Evolutionary conservation across 2,113 vertebrate species (phyloP).

Genomic region (Microtus montanus): DNA sequence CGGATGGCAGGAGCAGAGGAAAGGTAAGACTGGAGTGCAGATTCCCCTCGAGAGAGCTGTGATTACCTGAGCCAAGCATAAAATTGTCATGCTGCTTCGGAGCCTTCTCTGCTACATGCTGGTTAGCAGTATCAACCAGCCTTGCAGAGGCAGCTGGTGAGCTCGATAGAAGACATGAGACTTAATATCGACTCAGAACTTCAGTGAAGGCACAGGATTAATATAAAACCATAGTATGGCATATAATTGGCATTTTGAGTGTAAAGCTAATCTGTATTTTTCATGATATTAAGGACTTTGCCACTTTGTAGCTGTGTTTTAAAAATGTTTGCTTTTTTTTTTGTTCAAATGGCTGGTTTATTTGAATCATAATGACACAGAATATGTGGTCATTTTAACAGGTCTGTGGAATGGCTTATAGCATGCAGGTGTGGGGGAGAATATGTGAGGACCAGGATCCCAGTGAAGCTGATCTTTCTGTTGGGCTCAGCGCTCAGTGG

Average conservation of each 20-base stretch:
- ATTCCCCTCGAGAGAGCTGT: conserved; percentile 64
- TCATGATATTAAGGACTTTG: conserved; percentile 13
- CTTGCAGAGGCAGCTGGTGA: conserved; percentile 45
- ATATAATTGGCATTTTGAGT: conserved; percentile 28
- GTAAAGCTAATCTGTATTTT: conserved; percentile 35
- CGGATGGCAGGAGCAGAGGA: conserved; percentile 44
- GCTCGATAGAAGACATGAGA: conserved; percentile 16
- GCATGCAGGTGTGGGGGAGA: not conserved
- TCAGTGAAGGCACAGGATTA: conserved; percentile 22
- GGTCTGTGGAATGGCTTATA: not conserved
- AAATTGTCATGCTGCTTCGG: conserved; percentile 58
- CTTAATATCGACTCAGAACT: not conserved
- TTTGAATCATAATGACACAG: not conserved
- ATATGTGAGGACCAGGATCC: not conserved
- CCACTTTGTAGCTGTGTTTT: not conserved
- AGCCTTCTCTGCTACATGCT: conserved; percentile 31
- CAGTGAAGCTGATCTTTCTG: not conserved
- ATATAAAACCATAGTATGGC: conserved; percentile 31
- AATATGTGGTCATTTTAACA: not conserved
- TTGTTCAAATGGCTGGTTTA: not conserved
- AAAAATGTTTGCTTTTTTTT: conserved; percentile 30
- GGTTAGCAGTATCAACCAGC: conserved; percentile 37
- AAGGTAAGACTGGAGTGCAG: conserved; percentile 65
- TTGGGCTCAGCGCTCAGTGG: not conserved
- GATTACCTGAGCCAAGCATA: conserved; percentile 68